Conservation (phyloP, 2,888 invertebrate species). For the Allolobophora icterica region DNA sequence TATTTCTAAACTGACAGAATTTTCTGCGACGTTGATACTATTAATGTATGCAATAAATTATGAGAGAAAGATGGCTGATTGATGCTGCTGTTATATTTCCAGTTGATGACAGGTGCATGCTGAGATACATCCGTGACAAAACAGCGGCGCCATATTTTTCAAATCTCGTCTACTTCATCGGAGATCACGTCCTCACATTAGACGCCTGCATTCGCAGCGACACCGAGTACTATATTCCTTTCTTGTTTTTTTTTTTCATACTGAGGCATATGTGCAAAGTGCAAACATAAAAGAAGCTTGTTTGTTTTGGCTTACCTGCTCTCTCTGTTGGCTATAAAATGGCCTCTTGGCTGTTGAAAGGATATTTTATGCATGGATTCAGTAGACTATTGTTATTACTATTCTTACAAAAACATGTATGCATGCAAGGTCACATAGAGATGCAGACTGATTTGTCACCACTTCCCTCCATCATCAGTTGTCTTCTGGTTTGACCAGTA, state of each 20-base stretch:
- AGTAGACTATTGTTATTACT: background rate
- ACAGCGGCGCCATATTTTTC: constrained; percentile 98
- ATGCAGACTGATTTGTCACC: too few relatives aligned
- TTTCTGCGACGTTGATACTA: too few relatives aligned
- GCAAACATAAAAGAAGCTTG: background rate
- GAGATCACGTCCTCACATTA: constrained; percentile 93
- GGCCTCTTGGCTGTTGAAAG: background rate
- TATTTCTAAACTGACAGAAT: too few relatives aligned
- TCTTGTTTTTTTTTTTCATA: background rate
- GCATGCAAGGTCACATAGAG: too few relatives aligned
- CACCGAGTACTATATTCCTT: constrained; percentile 80
- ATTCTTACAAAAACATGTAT: too few relatives aligned
- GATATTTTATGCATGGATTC: background rate
- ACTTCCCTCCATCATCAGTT: too few relatives aligned
- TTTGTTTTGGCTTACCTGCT: background rate
- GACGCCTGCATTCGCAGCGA: constrained; percentile 93
- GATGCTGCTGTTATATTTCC: constrained; percentile 52
- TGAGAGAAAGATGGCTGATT: background rate
- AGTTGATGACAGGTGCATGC: constrained; percentile 90
- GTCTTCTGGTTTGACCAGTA: too few relatives aligned
- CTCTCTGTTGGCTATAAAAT: background rate
- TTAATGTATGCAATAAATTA: background rate
- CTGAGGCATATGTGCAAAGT: background rate
- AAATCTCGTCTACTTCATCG: constrained; percentile 98
- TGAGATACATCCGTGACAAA: constrained; percentile 90